Evolutionary conservation across 1,140 invertebrate genomes (phyloP).

Genomic region (Aporrectodea caliginosa): DNA sequence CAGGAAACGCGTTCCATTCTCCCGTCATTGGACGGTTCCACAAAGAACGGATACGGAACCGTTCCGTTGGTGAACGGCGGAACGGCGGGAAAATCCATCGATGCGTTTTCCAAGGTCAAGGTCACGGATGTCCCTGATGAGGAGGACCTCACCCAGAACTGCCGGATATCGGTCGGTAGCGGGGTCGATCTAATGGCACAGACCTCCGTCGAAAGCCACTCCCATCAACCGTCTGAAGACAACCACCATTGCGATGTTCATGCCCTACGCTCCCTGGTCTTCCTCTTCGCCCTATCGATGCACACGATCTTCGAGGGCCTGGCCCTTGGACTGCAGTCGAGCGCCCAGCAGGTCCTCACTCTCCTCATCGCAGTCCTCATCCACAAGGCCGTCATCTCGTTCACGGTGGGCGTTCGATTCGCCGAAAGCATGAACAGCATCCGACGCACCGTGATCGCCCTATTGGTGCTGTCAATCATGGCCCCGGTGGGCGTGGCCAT

Average conservation of each 20-base stretch:
- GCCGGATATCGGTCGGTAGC: no score
- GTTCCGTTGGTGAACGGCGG: no score
- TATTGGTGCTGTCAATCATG: constrained; percentile 36
- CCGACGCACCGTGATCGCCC: background rate
- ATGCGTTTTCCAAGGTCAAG: no score
- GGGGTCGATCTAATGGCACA: no score
- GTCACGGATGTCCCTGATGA: background rate
- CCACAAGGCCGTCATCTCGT: constrained; percentile 81
- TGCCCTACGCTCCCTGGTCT: constrained; percentile 64
- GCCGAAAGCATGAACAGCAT: constrained; percentile 1
- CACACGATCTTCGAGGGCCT: constrained; percentile 84
- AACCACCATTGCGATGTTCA: constrained; percentile 55
- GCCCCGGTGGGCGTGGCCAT: constrained; percentile 67
- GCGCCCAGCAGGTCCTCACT: constrained; percentile 66
- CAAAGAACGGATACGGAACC: background rate
- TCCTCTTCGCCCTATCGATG: constrained; percentile 77
- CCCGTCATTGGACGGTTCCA: background rate
- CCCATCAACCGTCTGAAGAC: background rate
- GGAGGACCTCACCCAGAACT: no score
- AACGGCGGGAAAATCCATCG: no score
- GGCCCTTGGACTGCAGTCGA: constrained; percentile 69
- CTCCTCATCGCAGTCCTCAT: constrained; percentile 81
- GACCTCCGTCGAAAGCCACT: background rate
- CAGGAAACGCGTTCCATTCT: background rate
- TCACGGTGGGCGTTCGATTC: constrained; percentile 46